Base-by-base conservation (phyloP, 2,113 vertebrate species). In the Stictonetta naevosa region DNA sequence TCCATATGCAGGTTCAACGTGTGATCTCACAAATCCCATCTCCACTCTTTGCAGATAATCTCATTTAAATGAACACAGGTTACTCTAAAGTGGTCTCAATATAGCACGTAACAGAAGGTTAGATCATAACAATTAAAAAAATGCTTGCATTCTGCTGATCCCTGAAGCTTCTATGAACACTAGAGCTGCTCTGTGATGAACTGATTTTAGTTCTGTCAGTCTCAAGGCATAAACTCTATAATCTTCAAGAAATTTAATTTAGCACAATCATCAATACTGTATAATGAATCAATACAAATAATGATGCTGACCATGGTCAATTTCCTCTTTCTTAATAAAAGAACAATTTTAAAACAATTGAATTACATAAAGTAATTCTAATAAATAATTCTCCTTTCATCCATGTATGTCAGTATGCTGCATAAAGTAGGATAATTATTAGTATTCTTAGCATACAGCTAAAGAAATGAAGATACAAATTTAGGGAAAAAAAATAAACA, bases 141-240 rank as follows among this genome's bases (percentile, higher is more conserved):
- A 5, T 4, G 4, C 3, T 59, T 56, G 29, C 5, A 58, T 79
- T 81, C 80, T 60, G 52, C 10, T 73, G 36, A 53, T 28, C 56
- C 17, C n/a, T 75, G 19, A 55, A 76, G n/a, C 40, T 73, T 82
- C 73, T 33, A 66, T 0, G 0, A 10, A 28, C 16, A 26, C 33
- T 28, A 59, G 11, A 88, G 38, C 15, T 73, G 25, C 34, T 40
- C 50, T 1, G 2, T 40, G 68, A 90, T 16, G 26, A 64, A 58
- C 11, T 26, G 38, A 20, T 76, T 34, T 46, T 58, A 33, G 11
- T 23, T 79, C 60, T 44, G 16, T 66, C 7, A 60, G 9, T 26
- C 34, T n/a, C 1, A 1, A 93, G 16, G 21, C 15, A 36, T 64
- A 69, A 42, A 13, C 38, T 75, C 28, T 48, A 38, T 25, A 40